A percentile compares a stretch with the other conserved stretches of the same genome.
Evolutionary conservation across 1,140 invertebrate species (phyloP).

Genomic region (Drosophila kanapiae): DNA sequence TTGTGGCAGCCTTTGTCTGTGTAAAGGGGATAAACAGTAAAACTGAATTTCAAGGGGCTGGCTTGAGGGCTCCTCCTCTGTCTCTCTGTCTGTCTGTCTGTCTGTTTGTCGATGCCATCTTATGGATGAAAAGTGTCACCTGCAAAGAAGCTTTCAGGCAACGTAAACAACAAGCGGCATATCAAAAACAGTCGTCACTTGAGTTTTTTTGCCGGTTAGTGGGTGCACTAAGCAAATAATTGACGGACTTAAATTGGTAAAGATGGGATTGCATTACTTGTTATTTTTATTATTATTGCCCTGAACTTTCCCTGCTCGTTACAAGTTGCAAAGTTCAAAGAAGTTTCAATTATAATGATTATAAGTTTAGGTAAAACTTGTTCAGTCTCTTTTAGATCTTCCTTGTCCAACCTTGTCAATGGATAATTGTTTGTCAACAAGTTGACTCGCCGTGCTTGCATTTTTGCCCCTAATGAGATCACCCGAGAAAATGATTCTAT

Average conservation of each 20-base stretch:
- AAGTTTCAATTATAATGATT: background rate
- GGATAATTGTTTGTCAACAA: background rate
- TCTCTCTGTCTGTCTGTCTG: background rate
- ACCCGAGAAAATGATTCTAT: background rate
- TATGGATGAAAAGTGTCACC: constrained; percentile 39
- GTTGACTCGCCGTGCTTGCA: background rate
- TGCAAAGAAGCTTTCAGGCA: constrained; percentile 17
- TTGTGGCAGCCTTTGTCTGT: constrained; percentile 14
- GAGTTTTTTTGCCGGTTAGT: constrained; percentile 1
- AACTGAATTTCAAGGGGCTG: constrained; percentile 36
- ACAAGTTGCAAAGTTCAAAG: background rate
- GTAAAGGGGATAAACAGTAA: background rate
- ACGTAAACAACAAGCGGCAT: constrained; percentile 12
- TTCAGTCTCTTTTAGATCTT: background rate
- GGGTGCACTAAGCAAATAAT: constrained; percentile 10
- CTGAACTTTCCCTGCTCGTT: background rate
- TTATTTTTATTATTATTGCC: background rate
- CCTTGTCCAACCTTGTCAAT: too few species aligned
- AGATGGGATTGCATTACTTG: background rate
- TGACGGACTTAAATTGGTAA: background rate
- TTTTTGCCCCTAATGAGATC: constrained; percentile 4
- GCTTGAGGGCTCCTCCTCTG: background rate
- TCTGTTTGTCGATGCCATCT: constrained; percentile 30
- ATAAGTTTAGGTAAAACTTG: background rate
- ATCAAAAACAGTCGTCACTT: constrained; percentile 8